Evolutionary conservation across 2,113 vertebrate species (phyloP).

Genomic region (Aythya baeri): DNA sequence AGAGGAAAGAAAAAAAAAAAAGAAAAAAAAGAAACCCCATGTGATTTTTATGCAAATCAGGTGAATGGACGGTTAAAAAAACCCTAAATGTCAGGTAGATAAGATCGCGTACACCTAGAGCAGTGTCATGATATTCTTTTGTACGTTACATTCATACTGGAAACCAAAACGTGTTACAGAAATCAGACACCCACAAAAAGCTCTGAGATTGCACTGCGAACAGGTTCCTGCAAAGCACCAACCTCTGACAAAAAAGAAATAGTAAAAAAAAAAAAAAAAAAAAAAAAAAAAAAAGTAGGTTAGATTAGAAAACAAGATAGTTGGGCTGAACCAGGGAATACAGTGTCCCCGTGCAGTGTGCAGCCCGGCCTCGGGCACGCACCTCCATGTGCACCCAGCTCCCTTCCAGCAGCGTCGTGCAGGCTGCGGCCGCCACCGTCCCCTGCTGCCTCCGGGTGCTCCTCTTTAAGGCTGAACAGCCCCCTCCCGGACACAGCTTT

Average conservation of each 20-base stretch:
- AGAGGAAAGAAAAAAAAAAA: neutral
- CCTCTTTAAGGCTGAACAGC: neutral
- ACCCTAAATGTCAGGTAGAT: conserved; percentile 52
- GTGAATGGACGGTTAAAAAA: conserved; percentile 39
- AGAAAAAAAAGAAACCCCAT: neutral
- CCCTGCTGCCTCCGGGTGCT: neutral
- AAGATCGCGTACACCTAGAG: conserved; percentile 51
- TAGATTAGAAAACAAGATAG: conserved; percentile 67
- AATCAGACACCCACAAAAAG: conserved; percentile 30
- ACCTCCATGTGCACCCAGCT: conserved; percentile 23
- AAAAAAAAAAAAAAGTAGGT: conserved; percentile 39
- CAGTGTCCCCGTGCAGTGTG: neutral
- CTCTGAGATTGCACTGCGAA: conserved; percentile 44
- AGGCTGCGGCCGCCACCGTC: neutral
- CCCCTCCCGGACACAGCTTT: neutral
- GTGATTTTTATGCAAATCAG: conserved; percentile 60
- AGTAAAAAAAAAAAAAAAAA: neutral
- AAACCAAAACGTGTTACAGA: conserved; percentile 44
- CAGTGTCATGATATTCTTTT: conserved; percentile 9
- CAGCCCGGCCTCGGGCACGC: neutral
- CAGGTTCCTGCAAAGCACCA: conserved; percentile 20
- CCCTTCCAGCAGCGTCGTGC: neutral
- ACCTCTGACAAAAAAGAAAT: neutral
- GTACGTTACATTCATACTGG: conserved; percentile 25
- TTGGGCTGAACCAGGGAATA: conserved; percentile 24